phyloP scores from a whole-genome alignment of 2,113 vertebrate genomes.

The Silurus glanis region DNA sequence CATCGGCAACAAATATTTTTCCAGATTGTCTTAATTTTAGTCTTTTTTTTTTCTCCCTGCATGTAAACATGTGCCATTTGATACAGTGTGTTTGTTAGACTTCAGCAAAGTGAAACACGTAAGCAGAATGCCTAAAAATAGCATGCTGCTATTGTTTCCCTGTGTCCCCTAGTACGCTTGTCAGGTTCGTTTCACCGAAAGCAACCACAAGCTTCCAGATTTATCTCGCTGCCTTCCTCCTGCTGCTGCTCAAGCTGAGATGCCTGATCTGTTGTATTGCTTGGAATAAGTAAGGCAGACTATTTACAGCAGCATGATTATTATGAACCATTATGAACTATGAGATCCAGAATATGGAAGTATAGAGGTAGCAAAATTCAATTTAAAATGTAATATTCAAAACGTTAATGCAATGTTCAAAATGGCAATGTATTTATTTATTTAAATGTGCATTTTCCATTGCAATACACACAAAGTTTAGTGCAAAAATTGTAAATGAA shows the following conservation, averaged over 20 bases:
- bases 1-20: neutral
- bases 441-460: no score
- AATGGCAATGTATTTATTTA: no score
- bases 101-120: neutral
- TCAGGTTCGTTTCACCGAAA: conserved; percentile 50
- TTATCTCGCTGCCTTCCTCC: neutral
- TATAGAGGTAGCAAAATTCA: no score
- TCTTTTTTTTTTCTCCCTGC: neutral
- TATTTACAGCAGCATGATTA: neutral
- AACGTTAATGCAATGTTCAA: no score
- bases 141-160: conserved; percentile 56
- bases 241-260: neutral
- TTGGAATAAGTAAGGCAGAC: conserved; percentile 5
- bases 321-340: no score
- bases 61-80: neutral
- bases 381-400: no score
- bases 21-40: neutral
- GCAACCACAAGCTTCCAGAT: neutral
- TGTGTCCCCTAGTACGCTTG: conserved; percentile 49
- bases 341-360: no score
- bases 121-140: conserved; percentile 61
- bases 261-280: neutral
- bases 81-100: neutral
- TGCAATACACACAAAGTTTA: no score
- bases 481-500: no score